Conservation (phyloP, 1,140 invertebrate genomes). For the Drosophila nigromelanica region DNA sequence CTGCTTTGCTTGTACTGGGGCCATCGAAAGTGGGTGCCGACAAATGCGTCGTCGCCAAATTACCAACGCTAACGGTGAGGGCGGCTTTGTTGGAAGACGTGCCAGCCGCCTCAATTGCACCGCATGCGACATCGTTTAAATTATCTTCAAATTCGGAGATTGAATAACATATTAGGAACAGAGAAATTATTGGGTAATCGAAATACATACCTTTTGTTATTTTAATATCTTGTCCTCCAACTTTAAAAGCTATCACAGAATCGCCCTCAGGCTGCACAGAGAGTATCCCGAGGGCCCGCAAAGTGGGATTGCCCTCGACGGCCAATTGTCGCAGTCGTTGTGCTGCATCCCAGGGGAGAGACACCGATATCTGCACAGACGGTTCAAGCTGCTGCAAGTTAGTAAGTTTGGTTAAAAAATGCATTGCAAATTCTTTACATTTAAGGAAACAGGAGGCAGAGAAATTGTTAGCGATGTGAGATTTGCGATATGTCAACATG, state of each 20-base stretch:
- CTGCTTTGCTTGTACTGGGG: slow-evolving; percentile 71
- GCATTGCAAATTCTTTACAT: slow-evolving; percentile 32
- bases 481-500: slow-evolving; percentile 22
- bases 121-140: slow-evolving; percentile 56
- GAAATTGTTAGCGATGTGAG: slow-evolving; percentile 31
- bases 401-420: not conserved
- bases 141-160: slow-evolving; percentile 47
- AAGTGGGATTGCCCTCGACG: slow-evolving; percentile 92
- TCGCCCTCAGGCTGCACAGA: slow-evolving; percentile 98
- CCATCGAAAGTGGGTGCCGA: slow-evolving; percentile 60
- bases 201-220: slow-evolving; percentile 85
- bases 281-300: slow-evolving; percentile 95
- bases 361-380: slow-evolving; percentile 97
- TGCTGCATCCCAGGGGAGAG: slow-evolving; percentile 97
- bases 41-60: slow-evolving; percentile 51
- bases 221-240: slow-evolving; percentile 91
- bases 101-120: slow-evolving; percentile 76
- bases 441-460: slow-evolving; percentile 30
- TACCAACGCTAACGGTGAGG: slow-evolving; percentile 24
- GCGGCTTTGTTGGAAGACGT: slow-evolving; percentile 70
- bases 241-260: slow-evolving; percentile 95
- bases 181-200: not conserved
- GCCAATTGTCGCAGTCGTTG: slow-evolving; percentile 94
- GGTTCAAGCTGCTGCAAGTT: slow-evolving; percentile 92
- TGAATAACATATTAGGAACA: not conserved